Evolutionary conservation across 30 jellyfish, hydroid and myxozoan species (phyloP).

Genomic region (Mastigias papua): DNA sequence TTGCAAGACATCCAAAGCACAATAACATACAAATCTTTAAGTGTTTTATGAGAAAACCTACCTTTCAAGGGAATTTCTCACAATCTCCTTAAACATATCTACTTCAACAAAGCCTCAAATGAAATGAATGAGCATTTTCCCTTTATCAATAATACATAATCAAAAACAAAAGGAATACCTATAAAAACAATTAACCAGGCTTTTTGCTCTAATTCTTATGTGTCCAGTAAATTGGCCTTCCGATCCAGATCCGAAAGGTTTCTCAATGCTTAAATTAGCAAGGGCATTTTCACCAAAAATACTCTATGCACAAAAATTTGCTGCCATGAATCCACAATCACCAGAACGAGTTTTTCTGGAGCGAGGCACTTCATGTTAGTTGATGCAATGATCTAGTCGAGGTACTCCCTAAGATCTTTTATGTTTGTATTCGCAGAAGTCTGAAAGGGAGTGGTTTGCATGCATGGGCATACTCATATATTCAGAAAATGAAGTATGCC

Average conservation of each 20-base stretch:
- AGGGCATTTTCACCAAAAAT: conserved; percentile 97
- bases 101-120: too few relatives aligned
- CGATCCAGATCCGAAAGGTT: conserved; percentile 77
- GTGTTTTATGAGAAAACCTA: too few relatives aligned
- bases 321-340: conserved; percentile 97
- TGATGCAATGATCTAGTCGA: conserved; percentile 83
- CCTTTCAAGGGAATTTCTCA: too few relatives aligned
- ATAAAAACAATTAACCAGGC: conserved; percentile 72
- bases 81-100: too few relatives aligned
- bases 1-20: too few relatives aligned
- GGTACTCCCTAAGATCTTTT: conserved; percentile 85
- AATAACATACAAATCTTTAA: too few relatives aligned
- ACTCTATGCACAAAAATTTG: conserved; percentile 92
- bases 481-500: too few relatives aligned
- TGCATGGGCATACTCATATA: too few relatives aligned
- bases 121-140: too few relatives aligned
- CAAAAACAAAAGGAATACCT: too few relatives aligned
- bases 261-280: conserved; percentile 94
- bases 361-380: conserved; percentile 95
- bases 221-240: conserved; percentile 95
- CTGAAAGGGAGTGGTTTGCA: conserved; percentile 32
- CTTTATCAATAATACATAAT: too few relatives aligned
- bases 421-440: conserved; percentile 90
- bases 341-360: conserved; percentile 96
- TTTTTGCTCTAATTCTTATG: conserved; percentile 93